These are phyloP conservation scores for Antigone vipio DNA, from an alignment of 2,113 vertebrate genomes.

Conservation along the genomic window DNA sequence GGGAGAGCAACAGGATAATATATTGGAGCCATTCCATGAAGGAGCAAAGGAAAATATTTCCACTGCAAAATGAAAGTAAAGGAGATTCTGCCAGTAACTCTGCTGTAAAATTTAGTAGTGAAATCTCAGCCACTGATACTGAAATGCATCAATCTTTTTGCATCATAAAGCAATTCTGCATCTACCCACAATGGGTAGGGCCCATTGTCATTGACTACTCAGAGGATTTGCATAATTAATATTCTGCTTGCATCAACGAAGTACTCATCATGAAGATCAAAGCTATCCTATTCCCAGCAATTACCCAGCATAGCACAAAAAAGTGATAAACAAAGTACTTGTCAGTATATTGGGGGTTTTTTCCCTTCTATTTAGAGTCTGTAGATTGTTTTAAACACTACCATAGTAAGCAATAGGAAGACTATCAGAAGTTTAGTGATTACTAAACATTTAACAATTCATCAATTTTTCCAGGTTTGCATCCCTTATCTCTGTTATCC, in stretches of 20 bases:
- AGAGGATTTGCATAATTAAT: neutral
- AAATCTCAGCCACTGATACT: neutral
- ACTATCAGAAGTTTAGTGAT: neutral
- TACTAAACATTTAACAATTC: neutral
- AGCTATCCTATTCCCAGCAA: neutral
- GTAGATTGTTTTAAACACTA: neutral
- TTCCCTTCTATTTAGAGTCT: neutral
- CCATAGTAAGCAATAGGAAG: neutral
- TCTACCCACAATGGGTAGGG: neutral
- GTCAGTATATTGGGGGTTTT: neutral
- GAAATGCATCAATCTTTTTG: neutral
- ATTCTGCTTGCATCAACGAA: neutral
- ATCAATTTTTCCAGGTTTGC: neutral
- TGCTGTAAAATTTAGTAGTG: neutral
- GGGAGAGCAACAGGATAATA: neutral
- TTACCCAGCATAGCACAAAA: neutral
- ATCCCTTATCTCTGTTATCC: neutral
- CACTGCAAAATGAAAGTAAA: neutral
- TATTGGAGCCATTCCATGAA: neutral
- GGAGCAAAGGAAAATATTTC: neutral
- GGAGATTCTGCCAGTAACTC: neutral
- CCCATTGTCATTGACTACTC: no score
- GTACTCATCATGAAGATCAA: neutral
- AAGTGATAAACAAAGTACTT: neutral
- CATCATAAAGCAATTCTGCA: neutral